These are phyloP conservation scores for Chondrosia reniformis DNA, from an alignment of 37 sponge, comb jelly and placozoan genomes.

Conservation along the genomic window DNA sequence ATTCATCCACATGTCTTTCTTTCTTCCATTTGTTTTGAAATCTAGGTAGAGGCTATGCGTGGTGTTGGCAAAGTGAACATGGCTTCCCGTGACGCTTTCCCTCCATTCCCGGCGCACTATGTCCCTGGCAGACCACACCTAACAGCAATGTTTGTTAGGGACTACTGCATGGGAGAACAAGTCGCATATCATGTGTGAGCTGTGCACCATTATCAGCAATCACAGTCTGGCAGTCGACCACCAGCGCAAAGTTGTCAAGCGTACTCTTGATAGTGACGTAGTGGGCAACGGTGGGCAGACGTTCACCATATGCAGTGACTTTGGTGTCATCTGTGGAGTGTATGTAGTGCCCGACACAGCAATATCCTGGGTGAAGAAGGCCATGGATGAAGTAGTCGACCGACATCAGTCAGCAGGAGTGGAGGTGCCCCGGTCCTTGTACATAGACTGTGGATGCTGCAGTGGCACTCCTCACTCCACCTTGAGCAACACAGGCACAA, in stretches of 20 bases:
- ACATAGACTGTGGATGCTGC: slow-evolving; percentile 40
- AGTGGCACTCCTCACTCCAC: background rate
- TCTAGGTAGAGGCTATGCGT: slow-evolving; percentile 3
- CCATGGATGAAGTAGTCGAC: slow-evolving; percentile 33
- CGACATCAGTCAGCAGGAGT: slow-evolving; percentile 21
- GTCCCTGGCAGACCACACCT: slow-evolving; percentile 12
- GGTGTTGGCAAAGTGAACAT: slow-evolving; percentile 2
- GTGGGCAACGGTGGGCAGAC: slow-evolving; percentile 47
- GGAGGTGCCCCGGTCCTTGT: slow-evolving; percentile 27
- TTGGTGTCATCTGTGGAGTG: slow-evolving; percentile 33
- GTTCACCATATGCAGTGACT: slow-evolving; percentile 42
- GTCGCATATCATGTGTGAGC: slow-evolving; percentile 9
- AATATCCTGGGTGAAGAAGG: slow-evolving; percentile 40
- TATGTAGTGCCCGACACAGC: slow-evolving; percentile 34
- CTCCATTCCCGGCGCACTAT: slow-evolving; percentile 21
- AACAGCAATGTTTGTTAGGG: background rate
- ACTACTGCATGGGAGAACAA: slow-evolving; percentile 20
- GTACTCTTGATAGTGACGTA: slow-evolving; percentile 29
- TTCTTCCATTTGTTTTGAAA: background rate
- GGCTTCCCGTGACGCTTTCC: slow-evolving; percentile 23
- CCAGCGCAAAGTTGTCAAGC: slow-evolving; percentile 42
- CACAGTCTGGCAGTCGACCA: slow-evolving; percentile 42
- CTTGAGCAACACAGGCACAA: slow-evolving; percentile 3
- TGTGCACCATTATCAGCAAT: background rate
- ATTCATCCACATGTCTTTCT: too few relatives aligned